These are phyloP conservation scores for Perodicticus potto DNA, from an alignment of 2,797 vertebrate species.

Conservation along the genomic window DNA sequence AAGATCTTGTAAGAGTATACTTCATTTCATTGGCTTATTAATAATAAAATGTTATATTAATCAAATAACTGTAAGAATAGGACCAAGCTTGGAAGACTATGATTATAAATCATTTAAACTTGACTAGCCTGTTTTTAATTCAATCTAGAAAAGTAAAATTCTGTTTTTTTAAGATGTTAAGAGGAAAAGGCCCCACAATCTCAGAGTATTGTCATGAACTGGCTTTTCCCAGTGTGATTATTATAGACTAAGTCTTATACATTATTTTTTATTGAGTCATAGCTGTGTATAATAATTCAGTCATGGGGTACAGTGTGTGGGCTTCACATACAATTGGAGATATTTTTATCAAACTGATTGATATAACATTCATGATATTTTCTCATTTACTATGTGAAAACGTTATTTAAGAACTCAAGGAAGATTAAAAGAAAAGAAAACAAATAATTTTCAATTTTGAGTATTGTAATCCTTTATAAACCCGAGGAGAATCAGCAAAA, in stretches of 20 bases:
- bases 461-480: slow-evolving; percentile 19
- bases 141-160: not conserved
- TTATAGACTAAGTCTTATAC: not conserved
- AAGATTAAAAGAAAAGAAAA: not conserved
- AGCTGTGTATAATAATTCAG: too few relatives aligned
- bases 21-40: slow-evolving; percentile 1
- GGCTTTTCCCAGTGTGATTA: not conserved
- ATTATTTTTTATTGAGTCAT: too few relatives aligned
- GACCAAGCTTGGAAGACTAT: not conserved
- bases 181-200: not conserved
- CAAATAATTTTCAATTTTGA: not conserved
- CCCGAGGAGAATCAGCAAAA: not conserved
- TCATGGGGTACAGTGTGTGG: too few relatives aligned
- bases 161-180: not conserved
- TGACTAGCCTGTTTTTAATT: not conserved
- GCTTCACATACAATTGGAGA: too few relatives aligned
- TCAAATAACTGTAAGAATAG: not conserved
- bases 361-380: too few relatives aligned
- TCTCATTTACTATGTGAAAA: too few relatives aligned
- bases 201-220: not conserved
- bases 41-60: not conserved
- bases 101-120: not conserved
- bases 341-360: too few relatives aligned
- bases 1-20: not conserved
- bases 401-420: not conserved